Evolutionary conservation across 2,888 invertebrate genomes (phyloP), one percentile per base, ranked within the genome.

Genomic region (Nebria brevicollis): DNA sequence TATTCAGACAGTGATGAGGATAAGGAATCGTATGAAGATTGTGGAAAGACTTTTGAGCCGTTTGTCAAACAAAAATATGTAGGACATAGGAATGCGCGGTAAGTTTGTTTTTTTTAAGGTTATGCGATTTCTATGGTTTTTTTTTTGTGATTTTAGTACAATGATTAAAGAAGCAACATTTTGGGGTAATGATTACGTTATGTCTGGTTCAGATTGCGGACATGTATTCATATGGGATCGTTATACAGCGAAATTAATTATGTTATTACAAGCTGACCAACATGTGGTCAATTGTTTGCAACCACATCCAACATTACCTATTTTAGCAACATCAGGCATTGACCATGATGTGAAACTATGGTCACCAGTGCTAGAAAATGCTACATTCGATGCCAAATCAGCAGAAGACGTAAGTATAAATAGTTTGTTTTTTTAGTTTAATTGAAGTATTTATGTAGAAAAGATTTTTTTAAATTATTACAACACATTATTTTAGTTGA

Each of bases 141-240:
- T 76, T 34, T 34, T 26, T 43, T 76, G 75, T 82, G 66, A 88
- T 89, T 89, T 86, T 89, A 94, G 93, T 87, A 94, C 94, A 76
- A 94, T 94, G 95, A 96, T 96, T 82, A 96, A 96, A 88, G 95
- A 96, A 87, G 94, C 95, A 3, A 93, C 93, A 82, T 96, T 96
- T 88, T 96, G 95, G 95, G 96, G 96, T 73, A 91, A 94, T 85
- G 90, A 94, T 85, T 94, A 92, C 89, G 93, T 96, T 13, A 93
- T 96, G 93, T 95, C 95, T 26, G 96, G 96, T n/a, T 95, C 95
- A 13, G 96, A 96, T 89, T 96, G 96, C 88, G 96, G 96, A 0
- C 95, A 96, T 86, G 94, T 96, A 13, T 96, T 96, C 86, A 91
- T 95, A 64, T 96, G 96, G 96, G 92, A 95, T 78, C 91, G 94